Evolutionary conservation across 2,113 vertebrate genomes (phyloP).

Genomic region (Mesoclemmys tuberculata): DNA sequence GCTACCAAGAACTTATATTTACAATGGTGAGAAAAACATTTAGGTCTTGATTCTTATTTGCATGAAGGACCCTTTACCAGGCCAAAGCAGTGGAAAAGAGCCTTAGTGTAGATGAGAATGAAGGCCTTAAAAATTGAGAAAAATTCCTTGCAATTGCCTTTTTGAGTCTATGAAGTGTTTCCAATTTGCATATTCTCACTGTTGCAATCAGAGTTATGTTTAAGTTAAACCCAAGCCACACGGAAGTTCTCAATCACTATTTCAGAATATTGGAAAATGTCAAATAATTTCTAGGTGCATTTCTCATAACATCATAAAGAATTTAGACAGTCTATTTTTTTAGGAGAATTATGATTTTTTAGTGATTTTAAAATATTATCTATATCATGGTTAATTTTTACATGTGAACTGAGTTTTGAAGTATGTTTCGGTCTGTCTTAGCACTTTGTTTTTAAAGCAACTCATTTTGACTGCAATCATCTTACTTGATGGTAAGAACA

Average conservation of each 20-base stretch:
- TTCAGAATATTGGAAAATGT: background rate
- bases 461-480: conserved; percentile 22
- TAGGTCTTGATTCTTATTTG: background rate
- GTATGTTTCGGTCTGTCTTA: background rate
- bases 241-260: background rate
- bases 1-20: background rate
- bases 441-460: conserved; percentile 25
- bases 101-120: background rate
- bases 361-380: background rate
- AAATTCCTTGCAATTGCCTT: background rate
- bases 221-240: background rate
- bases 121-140: background rate
- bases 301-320: background rate
- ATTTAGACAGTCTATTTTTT: background rate
- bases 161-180: background rate
- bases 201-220: background rate
- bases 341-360: background rate
- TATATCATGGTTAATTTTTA: background rate
- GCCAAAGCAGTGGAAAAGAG: background rate
- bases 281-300: background rate
- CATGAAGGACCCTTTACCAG: background rate
- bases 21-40: background rate
- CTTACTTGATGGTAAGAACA: background rate
- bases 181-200: background rate
- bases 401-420: background rate